These are phyloP conservation scores for Acanthisitta chloris DNA, from an alignment of 2,113 vertebrate species.

Conservation along the genomic window DNA sequence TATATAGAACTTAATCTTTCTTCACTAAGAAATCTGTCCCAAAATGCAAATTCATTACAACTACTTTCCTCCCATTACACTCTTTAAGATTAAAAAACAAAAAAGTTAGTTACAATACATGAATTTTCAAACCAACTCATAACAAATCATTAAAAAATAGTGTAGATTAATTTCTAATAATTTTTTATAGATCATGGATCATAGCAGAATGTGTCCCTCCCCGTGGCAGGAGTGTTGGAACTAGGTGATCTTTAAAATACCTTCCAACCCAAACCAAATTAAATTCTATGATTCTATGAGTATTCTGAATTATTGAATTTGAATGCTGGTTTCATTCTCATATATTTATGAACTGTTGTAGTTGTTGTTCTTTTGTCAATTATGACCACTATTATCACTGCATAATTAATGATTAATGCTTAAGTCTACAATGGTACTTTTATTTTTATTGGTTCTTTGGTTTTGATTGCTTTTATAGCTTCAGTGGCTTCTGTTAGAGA, in stretches of 20 bases:
- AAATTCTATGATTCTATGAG: background rate
- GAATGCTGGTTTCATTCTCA: background rate
- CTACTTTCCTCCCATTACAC: background rate
- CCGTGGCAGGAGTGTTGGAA: background rate
- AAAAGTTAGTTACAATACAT: background rate
- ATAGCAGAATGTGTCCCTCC: background rate
- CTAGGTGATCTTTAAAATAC: background rate
- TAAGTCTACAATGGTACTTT: background rate
- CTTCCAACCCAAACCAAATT: background rate
- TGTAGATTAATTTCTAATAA: background rate
- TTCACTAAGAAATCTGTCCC: background rate
- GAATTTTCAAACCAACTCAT: background rate
- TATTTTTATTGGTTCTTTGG: background rate
- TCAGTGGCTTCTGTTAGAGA: background rate
- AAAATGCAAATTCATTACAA: background rate
- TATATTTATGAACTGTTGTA: background rate
- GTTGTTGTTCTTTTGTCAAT: background rate
- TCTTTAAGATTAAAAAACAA: background rate
- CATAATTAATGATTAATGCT: background rate
- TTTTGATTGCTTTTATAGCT: background rate
- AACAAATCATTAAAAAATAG: background rate
- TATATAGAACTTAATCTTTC: background rate
- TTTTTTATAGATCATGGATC: background rate
- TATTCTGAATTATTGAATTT: background rate
- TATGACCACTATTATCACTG: background rate